These are phyloP conservation scores for Osmoderma eremita DNA, from an alignment of 2,888 invertebrate species.

Conservation along the genomic window DNA sequence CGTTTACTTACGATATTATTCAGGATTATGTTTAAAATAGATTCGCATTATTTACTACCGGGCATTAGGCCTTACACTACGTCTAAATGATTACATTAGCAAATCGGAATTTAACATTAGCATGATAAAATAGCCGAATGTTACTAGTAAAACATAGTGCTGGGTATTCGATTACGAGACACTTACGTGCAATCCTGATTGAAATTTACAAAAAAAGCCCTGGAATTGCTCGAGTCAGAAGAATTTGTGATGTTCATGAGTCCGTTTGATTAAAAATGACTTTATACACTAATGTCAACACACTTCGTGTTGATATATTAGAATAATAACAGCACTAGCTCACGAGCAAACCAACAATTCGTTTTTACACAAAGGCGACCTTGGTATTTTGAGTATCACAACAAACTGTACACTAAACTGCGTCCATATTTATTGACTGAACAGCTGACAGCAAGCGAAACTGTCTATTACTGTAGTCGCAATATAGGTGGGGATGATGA, in stretches of 20 bases:
- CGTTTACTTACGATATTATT: conserved; percentile 1
- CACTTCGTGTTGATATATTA: conserved; percentile 47
- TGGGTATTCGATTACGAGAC: conserved; percentile 19
- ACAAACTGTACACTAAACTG: conserved; percentile 48
- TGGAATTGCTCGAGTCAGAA: conserved; percentile 78
- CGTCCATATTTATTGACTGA: conserved; percentile 57
- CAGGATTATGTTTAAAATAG: conserved; percentile 17
- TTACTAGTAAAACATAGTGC: background rate
- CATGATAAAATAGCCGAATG: conserved; percentile 8
- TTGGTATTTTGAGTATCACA: conserved; percentile 59
- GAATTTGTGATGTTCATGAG: conserved; percentile 85
- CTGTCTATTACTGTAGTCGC: conserved; percentile 22
- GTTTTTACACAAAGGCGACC: conserved; percentile 75
- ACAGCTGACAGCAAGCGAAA: conserved; percentile 53
- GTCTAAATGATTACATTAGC: conserved; percentile 6
- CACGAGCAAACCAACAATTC: conserved; percentile 63
- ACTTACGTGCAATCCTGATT: conserved; percentile 99
- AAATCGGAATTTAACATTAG: conserved; percentile 12
- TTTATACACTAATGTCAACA: conserved; percentile 50
- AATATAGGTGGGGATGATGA: conserved; percentile 22
- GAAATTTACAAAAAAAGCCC: conserved; percentile 94
- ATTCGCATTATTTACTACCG: conserved; percentile 34
- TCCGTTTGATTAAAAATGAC: conserved; percentile 52
- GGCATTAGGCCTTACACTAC: conserved; percentile 35
- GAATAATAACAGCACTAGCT: conserved; percentile 62